Evolutionary conservation across 2,888 invertebrate genomes (phyloP), one percentile per base, ranked within the genome.

Genomic region (Choristoneura rosaceana): DNA sequence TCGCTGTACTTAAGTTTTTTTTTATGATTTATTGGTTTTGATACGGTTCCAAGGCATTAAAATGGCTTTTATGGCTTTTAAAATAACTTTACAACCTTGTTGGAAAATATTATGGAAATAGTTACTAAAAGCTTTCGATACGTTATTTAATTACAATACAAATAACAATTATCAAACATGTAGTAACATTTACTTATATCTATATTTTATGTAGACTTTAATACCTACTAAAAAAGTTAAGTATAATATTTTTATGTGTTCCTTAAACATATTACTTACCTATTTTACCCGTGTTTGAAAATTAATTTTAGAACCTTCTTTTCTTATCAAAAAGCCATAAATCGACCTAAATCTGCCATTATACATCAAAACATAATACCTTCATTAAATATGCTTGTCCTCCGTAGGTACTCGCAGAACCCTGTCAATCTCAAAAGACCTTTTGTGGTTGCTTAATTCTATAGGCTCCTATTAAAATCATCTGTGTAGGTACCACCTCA

Each of bases 11-110:
- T 69, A 69, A 67, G 65, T 45, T 71, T 73, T 69, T 67, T 71
- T 73, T 73, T 73, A 73, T 73, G 73, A 73, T 73, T 73, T 73
- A 73, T 73, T 64, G 69, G 69, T 73, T 73, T 73, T 64, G 73
- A 73, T 73, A 69, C 73, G 73, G 73, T 73, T 69, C 69, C 71
- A 71, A 71, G 62, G 62, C 62, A 71, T 66, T 63, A 71, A 71
- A 71, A 47, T 68, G 60, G 65, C 47, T 66, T 71, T 71, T 68
- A 71, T 71, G 67, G 25, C 58, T 61, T 71, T 71, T 67, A 58
- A 71, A 71, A 68, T 71, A 71, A 62, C 25, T 71, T 71, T 45
- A 55, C 60, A 62, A 38, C 67, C 55, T 63, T 71, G 61, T 63
- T 47, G 38, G 71, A 58, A 71, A 67, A 71, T 50, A 47, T 58